phyloP scores from a whole-genome alignment of 1,140 invertebrate genomes.

The Hycleus cichorii region DNA sequence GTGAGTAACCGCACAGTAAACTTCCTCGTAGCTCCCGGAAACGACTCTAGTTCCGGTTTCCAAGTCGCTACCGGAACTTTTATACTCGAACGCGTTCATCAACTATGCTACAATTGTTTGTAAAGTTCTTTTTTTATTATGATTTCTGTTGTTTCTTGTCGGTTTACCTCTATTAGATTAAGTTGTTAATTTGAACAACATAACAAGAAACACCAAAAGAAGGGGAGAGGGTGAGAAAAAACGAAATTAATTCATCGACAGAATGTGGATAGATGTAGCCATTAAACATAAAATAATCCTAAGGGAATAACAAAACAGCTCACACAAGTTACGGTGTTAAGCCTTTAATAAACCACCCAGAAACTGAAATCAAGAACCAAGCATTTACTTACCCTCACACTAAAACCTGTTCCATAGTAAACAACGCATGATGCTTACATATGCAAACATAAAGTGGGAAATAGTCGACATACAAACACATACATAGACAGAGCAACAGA shows the following conservation, averaged over 20 bases:
- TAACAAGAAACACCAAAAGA: too few species aligned
- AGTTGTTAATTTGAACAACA: too few species aligned
- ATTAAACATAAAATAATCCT: too few species aligned
- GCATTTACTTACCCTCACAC: background rate
- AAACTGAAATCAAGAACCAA: constrained; percentile 1
- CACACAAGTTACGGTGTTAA: too few species aligned
- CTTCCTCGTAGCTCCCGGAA: constrained; percentile 27
- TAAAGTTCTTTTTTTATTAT: too few species aligned
- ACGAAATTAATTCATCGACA: background rate
- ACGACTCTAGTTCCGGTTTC: constrained; percentile 29
- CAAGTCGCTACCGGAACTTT: constrained; percentile 25
- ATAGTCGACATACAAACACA: too few species aligned
- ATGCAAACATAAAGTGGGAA: constrained; percentile 15
- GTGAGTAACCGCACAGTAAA: constrained; percentile 30
- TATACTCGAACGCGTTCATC: constrained; percentile 24
- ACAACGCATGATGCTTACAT: constrained; percentile 15
- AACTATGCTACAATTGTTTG: constrained; percentile 17
- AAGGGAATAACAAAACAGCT: too few species aligned
- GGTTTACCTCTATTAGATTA: too few species aligned
- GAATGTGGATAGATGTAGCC: too few species aligned
- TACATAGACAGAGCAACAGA: background rate
- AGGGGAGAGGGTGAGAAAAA: too few species aligned
- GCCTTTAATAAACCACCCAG: background rate
- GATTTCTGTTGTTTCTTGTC: too few species aligned
- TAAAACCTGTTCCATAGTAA: constrained; percentile 4